Base-by-base conservation (phyloP, 2,888 invertebrate species). In the Conchocele bisecta region DNA sequence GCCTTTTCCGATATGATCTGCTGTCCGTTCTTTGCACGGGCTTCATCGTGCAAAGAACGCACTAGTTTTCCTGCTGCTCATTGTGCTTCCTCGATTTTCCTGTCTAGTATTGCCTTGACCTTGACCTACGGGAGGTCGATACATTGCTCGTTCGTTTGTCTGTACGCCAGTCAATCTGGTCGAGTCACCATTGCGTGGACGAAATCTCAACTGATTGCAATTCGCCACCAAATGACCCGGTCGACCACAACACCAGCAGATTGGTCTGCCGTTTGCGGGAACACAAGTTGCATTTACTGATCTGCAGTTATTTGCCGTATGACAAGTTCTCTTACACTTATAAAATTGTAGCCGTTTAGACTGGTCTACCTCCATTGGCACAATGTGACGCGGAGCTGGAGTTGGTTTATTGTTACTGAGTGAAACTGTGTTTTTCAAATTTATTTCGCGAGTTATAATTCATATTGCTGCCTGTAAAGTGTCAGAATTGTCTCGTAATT, bases 281-380 rank as follows among this genome's bases (percentile, higher is more conserved):
- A 7, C 28, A 15, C 24, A 26, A n/a, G 26, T 3, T 13, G n/a
- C 7, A 26, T 4, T n/a, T 37, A n/a, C 17, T 7, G 17, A n/a
- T 51, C 51, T 2, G 51, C 54, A 56, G 26, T 54, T 39, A 20
- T 17, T 54, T 7, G 64, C 56, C 7, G 22, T 60, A 46, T 20
- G 58, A 28, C 44, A 31, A 37, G 28, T 33, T 37, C 31, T 44
- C 42, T 42, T 29, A 50, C 31, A 51, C 28, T 33, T 60, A 6
- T 20, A 22, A 68, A 24, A 24, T 20, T n/a, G 5, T 26, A 51
- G 41, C 37, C 3, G 26, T 9, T 17, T 33, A 1, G 39, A 20
- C 5, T 54, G 42, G 15, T 61, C 50, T 6, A 63, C 53, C 24
- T 70, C 69, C 58, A 58, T 70, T 20, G 69, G 69, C 15, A 26